Percentiles rank a stretch among this genome's conserved stretches.
phyloP scores from a whole-genome alignment of 2,113 vertebrate species.

The Phalacrocorax aristotelis region DNA sequence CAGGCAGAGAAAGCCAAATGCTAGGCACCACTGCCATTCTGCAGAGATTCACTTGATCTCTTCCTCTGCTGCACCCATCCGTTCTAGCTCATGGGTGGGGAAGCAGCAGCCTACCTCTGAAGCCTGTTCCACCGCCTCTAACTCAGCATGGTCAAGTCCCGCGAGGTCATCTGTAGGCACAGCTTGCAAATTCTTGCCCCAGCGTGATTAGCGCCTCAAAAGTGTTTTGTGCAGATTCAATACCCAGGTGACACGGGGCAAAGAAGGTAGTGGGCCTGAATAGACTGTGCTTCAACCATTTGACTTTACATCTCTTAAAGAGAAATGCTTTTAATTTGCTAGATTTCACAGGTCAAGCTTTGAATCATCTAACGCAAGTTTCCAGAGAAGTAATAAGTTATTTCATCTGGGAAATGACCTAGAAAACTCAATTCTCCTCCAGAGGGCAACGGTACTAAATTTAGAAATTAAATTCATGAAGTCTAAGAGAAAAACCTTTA shows the following conservation, averaged over 20 bases:
- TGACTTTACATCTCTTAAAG: neutral
- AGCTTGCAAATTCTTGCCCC: neutral
- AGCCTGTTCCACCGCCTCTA: neutral
- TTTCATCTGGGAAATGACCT: slow-evolving; percentile 47
- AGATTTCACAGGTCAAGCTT: neutral
- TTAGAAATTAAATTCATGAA: neutral
- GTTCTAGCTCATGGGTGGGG: neutral
- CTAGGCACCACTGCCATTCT: neutral
- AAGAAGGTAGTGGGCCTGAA: neutral
- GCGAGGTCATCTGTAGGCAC: neutral
- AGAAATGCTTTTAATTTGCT: neutral
- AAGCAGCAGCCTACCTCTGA: neutral
- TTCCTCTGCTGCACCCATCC: neutral
- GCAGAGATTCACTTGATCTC: neutral
- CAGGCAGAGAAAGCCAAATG: neutral
- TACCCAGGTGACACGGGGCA: neutral
- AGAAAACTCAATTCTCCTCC: slow-evolving; percentile 40
- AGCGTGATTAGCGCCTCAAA: neutral
- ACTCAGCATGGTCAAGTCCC: neutral
- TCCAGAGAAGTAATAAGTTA: neutral
- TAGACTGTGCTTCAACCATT: neutral
- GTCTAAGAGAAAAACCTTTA: neutral
- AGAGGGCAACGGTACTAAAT: slow-evolving; percentile 14
- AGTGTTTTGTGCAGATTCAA: neutral
- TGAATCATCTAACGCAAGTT: neutral